Percentiles rank a stretch among this genome's conserved stretches.
Conservation (phyloP, 2,797 vertebrate species). For the Sylvilagus floridanus region DNA sequence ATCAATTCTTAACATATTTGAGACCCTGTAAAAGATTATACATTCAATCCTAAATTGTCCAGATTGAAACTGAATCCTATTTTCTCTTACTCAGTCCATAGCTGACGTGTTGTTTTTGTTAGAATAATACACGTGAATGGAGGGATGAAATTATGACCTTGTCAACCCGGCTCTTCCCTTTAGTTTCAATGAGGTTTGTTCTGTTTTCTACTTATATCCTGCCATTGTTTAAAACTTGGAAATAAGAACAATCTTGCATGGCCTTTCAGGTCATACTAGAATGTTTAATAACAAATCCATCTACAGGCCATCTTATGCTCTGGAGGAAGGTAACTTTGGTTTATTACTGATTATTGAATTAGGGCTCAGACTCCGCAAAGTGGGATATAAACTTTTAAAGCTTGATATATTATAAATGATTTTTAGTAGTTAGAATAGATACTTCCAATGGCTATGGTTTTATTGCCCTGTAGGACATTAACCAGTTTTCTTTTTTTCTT, state of each 20-base stretch:
- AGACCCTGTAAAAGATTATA: slow-evolving; percentile 44
- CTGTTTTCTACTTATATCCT: not conserved
- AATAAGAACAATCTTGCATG: not conserved
- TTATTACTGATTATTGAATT: slow-evolving; percentile 56
- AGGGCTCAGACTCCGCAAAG: not conserved
- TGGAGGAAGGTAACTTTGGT: slow-evolving; percentile 16
- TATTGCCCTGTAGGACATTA: slow-evolving; percentile 22
- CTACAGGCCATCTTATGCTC: not conserved
- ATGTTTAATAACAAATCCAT: not conserved
- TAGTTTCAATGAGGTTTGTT: slow-evolving; percentile 51
- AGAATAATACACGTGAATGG: not conserved
- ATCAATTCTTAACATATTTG: slow-evolving; percentile 43
- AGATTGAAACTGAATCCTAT: slow-evolving; percentile 36
- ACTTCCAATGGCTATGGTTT: not conserved
- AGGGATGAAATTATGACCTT: slow-evolving; percentile 20
- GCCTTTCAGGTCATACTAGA: not conserved
- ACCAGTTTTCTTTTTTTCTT: not conserved
- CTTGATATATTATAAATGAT: slow-evolving; percentile 32
- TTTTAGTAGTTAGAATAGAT: slow-evolving; percentile 43
- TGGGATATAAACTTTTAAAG: not conserved
- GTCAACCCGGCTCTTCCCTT: slow-evolving; percentile 8
- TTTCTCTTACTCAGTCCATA: slow-evolving; percentile 11
- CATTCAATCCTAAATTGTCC: slow-evolving; percentile 21
- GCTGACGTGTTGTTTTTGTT: slow-evolving; percentile 32
- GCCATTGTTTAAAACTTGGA: not conserved